phyloP scores from a whole-genome alignment of 2,797 vertebrate genomes.

The Xiphorhynchus erythropygius region DNA sequence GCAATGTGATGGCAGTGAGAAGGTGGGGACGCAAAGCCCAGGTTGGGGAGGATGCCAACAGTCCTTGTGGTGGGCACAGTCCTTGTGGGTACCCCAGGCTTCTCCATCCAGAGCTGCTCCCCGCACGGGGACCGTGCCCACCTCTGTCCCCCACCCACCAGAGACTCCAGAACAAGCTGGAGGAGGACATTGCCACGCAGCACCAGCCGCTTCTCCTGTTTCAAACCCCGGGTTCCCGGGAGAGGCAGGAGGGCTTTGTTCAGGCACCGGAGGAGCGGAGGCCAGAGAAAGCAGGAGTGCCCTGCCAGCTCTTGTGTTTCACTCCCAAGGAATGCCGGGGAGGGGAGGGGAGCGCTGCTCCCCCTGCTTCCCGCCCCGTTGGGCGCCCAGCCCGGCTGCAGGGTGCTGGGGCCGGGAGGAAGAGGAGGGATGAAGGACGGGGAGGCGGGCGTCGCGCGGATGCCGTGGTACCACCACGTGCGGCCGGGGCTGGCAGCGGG shows the following conservation, averaged over 20 bases:
- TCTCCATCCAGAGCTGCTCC: background rate
- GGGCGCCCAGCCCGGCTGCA: slow-evolving; percentile 4
- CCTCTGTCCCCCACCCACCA: background rate
- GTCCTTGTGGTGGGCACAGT: background rate
- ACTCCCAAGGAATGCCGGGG: slow-evolving; percentile 67
- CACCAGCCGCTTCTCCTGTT: slow-evolving; percentile 18
- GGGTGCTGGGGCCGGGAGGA: slow-evolving; percentile 35
- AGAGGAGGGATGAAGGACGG: slow-evolving; percentile 17
- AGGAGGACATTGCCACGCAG: background rate
- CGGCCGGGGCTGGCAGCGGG: background rate
- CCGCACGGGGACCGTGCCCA: rapidly evolving
- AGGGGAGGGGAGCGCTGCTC: slow-evolving; percentile 33
- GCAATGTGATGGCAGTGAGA: background rate
- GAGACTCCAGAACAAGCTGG: background rate
- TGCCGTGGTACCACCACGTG: background rate
- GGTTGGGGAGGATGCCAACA: background rate
- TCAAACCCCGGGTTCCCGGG: slow-evolving; percentile 30
- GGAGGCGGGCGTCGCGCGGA: background rate
- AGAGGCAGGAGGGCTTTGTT: slow-evolving; percentile 72
- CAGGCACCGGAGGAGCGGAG: slow-evolving; percentile 53
- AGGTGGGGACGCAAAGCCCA: background rate
- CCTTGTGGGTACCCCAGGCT: background rate
- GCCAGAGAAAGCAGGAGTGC: slow-evolving; percentile 64
- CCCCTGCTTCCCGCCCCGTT: background rate
- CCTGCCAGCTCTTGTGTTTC: slow-evolving; percentile 72